Evolutionary conservation across 2,888 invertebrate species (phyloP).

Genomic region (Stenchaetothrips biformis): DNA sequence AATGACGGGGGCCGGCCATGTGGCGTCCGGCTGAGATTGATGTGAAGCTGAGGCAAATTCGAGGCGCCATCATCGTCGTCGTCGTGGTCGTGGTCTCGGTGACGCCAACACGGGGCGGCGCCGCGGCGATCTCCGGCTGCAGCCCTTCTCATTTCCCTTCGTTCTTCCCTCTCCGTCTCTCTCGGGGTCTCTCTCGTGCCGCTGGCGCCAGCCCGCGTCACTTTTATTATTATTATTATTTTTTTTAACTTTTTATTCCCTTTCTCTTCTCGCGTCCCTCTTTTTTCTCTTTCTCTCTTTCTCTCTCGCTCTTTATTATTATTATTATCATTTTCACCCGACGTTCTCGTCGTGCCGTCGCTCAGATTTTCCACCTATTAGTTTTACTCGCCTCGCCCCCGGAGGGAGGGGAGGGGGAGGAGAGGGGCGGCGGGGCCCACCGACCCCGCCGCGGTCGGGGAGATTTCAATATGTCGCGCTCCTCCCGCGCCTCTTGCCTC

Average conservation of each 20-base stretch:
- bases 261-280: neutral
- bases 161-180: neutral
- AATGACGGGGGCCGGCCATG: too few species aligned
- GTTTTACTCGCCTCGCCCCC: neutral
- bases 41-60: constrained; percentile 4
- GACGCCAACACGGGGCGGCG: neutral
- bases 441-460: neutral
- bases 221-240: neutral
- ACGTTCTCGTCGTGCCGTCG: neutral
- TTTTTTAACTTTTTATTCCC: neutral
- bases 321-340: too few species aligned
- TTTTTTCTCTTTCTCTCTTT: neutral
- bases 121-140: constrained; percentile 2
- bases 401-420: neutral
- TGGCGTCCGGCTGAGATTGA: neutral
- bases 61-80: neutral
- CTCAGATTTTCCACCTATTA: constrained; percentile 25
- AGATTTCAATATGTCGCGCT: constrained; percentile 18
- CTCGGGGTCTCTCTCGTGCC: too few species aligned
- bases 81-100: too few species aligned
- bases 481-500: neutral
- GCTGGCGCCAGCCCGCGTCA: neutral
- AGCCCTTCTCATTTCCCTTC: constrained; percentile 15
- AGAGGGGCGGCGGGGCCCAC: neutral
- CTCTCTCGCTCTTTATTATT: too few species aligned